Percentiles rank a stretch among this genome's conserved stretches.
Conservation (phyloP, 2,113 vertebrate species). For the Sylvilagus bachmani region DNA sequence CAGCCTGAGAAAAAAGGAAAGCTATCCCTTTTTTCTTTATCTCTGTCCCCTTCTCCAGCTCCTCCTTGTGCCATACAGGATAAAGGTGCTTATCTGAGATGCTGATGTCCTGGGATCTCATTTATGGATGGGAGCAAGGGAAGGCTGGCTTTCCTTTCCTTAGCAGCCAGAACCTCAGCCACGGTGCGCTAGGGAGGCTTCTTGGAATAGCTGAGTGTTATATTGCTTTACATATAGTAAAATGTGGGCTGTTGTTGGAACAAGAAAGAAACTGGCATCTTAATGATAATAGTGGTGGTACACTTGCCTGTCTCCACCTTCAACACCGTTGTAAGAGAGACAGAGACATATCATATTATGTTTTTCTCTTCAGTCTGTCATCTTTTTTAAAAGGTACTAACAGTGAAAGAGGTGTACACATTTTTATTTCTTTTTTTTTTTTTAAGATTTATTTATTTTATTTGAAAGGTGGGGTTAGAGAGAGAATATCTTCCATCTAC, state of each 20-base stretch:
- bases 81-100: not conserved
- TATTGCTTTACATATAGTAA: constrained; percentile 2
- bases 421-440: not conserved
- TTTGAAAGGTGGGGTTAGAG: not conserved
- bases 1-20: not conserved
- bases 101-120: not conserved
- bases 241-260: not conserved
- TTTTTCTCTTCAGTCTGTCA: not conserved
- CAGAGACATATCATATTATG: not conserved
- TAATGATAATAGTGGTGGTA: too few relatives aligned
- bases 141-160: not conserved
- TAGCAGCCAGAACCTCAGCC: not conserved
- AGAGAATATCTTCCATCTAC: too few relatives aligned
- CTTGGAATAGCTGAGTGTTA: not conserved
- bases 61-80: not conserved
- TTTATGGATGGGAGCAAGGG: not conserved
- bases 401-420: constrained; percentile 10
- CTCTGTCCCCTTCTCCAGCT: not conserved
- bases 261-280: not conserved
- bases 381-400: not conserved
- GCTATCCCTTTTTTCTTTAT: not conserved
- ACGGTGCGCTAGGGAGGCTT: not conserved
- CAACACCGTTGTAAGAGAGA: not conserved
- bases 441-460: too few relatives aligned
- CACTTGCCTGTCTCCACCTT: not conserved